Percentiles rank a stretch among this genome's conserved stretches.
phyloP scores from a whole-genome alignment of 2,113 vertebrate genomes.

The Montifringilla adamsi region DNA sequence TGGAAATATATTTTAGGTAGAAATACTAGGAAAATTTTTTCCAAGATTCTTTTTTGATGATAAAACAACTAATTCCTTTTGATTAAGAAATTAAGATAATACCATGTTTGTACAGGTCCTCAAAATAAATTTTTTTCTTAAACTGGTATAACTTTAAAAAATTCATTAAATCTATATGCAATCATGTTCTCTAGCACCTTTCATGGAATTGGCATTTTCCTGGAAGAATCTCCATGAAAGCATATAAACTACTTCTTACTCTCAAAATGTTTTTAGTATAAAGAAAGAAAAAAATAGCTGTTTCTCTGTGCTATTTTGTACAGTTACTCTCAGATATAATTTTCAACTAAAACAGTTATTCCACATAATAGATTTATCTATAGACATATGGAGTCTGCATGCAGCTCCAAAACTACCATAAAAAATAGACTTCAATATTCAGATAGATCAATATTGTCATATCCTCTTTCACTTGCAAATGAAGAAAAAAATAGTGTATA shows the following conservation, averaged over 20 bases:
- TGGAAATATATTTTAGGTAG: neutral
- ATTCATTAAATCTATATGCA: neutral
- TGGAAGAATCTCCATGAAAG: neutral
- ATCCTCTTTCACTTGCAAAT: neutral
- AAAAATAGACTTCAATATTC: neutral
- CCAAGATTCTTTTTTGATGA: neutral
- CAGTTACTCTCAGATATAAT: neutral
- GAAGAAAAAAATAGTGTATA: neutral
- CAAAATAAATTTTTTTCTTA: neutral
- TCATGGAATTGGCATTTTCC: neutral
- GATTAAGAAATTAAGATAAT: neutral
- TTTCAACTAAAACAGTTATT: neutral
- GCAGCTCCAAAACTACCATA: neutral
- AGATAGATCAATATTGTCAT: neutral
- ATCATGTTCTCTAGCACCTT: neutral
- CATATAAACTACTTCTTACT: neutral
- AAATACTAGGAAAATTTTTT: neutral
- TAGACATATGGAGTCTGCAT: neutral
- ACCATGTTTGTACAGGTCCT: neutral
- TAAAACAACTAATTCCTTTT: neutral
- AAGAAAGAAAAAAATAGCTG: neutral
- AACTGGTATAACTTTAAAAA: neutral
- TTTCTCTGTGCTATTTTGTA: neutral
- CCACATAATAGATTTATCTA: neutral
- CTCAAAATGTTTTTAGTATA: neutral